Evolutionary conservation across 30 jellyfish, hydroid and myxozoan genomes (phyloP).

Genomic region (Aurelia coerulea): DNA sequence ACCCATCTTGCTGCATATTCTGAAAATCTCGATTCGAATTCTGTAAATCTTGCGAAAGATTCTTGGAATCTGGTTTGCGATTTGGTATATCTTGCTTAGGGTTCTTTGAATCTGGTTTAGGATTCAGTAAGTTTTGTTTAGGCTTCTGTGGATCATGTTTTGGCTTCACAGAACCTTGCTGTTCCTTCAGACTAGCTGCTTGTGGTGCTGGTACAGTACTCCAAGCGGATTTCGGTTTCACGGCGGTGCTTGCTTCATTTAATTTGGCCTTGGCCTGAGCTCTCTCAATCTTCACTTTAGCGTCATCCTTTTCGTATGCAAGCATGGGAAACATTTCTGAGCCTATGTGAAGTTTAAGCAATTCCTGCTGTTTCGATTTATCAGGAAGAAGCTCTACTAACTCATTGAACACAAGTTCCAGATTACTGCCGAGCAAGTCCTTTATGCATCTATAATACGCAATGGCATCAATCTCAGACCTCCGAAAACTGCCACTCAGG

Average conservation of each 20-base stretch:
- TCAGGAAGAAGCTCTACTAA: slow-evolving; percentile 94
- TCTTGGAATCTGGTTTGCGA: not conserved
- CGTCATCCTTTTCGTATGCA: not conserved
- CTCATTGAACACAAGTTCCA: slow-evolving; percentile 81
- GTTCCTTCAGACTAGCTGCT: not conserved
- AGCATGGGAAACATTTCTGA: slow-evolving; percentile 11
- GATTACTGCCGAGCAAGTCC: slow-evolving; percentile 63
- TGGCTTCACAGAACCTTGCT: not conserved
- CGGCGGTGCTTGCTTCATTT: not conserved
- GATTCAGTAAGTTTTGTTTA: not conserved
- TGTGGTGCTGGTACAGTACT: not conserved
- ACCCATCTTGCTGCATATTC: not conserved
- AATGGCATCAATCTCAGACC: slow-evolving; percentile 61
- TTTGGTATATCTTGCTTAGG: not conserved
- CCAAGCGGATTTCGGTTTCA: slow-evolving; percentile 37
- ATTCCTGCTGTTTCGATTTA: slow-evolving; percentile 70
- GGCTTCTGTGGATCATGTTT: not conserved
- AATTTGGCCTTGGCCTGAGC: not conserved
- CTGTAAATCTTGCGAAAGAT: not conserved
- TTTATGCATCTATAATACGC: slow-evolving; percentile 63
- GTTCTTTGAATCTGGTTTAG: not conserved
- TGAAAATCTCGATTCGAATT: too few species aligned
- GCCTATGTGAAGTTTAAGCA: slow-evolving; percentile 43
- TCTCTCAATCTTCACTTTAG: not conserved
- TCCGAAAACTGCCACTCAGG: slow-evolving; percentile 87